Evolutionary conservation across 2,797 vertebrate species (phyloP).

Genomic region (Threskiornis aethiopicus): DNA sequence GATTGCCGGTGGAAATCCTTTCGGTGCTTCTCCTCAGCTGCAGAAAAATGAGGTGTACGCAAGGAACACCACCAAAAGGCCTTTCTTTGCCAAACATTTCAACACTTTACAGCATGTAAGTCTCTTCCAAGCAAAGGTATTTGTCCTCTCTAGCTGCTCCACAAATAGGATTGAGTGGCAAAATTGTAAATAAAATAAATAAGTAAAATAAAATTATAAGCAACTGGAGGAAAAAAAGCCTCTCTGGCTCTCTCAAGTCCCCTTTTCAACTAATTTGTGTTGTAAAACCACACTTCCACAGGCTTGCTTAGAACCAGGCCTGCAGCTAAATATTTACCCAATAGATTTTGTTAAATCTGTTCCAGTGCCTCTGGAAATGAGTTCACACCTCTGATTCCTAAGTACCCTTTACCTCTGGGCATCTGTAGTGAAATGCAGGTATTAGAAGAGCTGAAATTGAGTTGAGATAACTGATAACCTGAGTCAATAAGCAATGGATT

Average conservation of each 20-base stretch:
- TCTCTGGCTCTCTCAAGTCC: neutral
- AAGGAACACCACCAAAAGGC: neutral
- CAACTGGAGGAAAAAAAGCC: neutral
- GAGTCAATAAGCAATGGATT: neutral
- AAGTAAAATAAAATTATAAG: neutral
- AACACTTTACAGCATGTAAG: neutral
- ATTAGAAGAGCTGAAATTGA: neutral
- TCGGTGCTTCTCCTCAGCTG: neutral
- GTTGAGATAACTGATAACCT: constrained; percentile 18
- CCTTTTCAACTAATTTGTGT: neutral
- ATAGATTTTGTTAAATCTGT: constrained; percentile 32
- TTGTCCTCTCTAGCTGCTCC: neutral
- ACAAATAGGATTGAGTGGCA: neutral
- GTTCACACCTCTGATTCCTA: constrained; percentile 24
- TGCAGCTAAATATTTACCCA: constrained; percentile 60
- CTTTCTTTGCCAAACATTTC: neutral
- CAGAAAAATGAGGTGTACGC: neutral
- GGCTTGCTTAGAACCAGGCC: constrained; percentile 18
- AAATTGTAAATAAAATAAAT: neutral
- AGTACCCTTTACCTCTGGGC: constrained; percentile 23
- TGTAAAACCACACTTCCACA: constrained; percentile 1
- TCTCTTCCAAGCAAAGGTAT: neutral
- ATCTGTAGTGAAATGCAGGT: constrained; percentile 20
- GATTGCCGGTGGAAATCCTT: neutral
- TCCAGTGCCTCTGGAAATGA: constrained; percentile 33